Evolutionary conservation across 2,797 vertebrate species (phyloP).

Genomic region (Aldrovandia affinis): DNA sequence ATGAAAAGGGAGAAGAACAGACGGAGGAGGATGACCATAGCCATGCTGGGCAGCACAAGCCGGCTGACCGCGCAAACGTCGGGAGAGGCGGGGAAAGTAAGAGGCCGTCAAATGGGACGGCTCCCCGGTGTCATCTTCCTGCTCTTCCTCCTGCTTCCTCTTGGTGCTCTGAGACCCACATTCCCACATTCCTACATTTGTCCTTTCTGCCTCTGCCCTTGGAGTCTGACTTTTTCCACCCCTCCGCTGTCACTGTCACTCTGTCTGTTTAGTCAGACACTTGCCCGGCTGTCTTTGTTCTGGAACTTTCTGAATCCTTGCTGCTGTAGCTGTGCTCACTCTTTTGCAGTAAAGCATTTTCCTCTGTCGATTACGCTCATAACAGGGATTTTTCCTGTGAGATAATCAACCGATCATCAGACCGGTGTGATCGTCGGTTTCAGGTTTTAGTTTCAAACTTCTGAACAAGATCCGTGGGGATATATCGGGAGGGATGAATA

Average conservation of each 20-base stretch:
- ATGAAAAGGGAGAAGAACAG: constrained; percentile 64
- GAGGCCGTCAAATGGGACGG: constrained; percentile 42
- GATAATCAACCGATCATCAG: neutral
- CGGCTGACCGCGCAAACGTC: constrained; percentile 42
- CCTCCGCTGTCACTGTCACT: neutral
- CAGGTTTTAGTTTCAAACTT: neutral
- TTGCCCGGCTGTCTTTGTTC: constrained; percentile 4
- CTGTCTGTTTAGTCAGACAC: neutral
- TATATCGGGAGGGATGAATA: neutral
- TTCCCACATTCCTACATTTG: constrained; percentile 3
- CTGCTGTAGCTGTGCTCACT: constrained; percentile 17
- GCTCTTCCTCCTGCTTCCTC: constrained; percentile 26
- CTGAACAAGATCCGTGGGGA: neutral
- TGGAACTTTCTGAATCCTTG: constrained; percentile 25
- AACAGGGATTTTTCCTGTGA: neutral
- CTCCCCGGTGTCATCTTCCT: constrained; percentile 34
- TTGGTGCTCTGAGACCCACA: neutral
- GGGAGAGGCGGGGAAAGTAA: constrained; percentile 72
- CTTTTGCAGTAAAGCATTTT: constrained; percentile 10
- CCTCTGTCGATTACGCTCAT: neutral
- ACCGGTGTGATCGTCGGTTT: neutral
- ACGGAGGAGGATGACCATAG: constrained; percentile 60
- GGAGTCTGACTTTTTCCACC: neutral
- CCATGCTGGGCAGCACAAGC: constrained; percentile 60
- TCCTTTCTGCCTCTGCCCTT: constrained; percentile 22